Conservation (phyloP, 2,797 vertebrate genomes). For the Gymnothorax javanicus region DNA sequence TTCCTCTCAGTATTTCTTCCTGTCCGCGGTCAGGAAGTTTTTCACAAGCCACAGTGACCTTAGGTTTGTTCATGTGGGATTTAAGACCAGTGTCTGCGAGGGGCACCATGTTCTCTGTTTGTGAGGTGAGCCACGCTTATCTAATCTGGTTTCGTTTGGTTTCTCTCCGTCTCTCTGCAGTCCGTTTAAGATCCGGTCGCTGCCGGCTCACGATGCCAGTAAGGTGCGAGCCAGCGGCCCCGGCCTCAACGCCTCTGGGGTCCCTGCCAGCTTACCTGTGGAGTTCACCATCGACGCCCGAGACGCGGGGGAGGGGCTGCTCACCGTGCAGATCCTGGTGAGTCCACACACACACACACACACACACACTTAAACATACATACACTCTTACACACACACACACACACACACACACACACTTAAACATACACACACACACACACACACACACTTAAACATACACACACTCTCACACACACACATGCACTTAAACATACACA, state of each 20-base stretch:
- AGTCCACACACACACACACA: slow-evolving; percentile 39
- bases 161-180: slow-evolving; percentile 59
- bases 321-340: slow-evolving; percentile 95
- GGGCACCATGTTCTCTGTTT: too few species aligned
- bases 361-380: background rate
- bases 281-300: slow-evolving; percentile 96
- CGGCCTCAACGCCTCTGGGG: slow-evolving; percentile 85
- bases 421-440: background rate
- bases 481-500: background rate
- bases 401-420: background rate
- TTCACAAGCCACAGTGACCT: too few species aligned
- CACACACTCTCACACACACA: background rate
- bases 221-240: slow-evolving; percentile 94
- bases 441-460: background rate
- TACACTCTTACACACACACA: background rate
- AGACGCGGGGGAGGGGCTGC: slow-evolving; percentile 90
- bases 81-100: too few species aligned
- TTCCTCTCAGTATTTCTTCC: too few species aligned
- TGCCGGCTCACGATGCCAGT: slow-evolving; percentile 91
- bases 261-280: slow-evolving; percentile 89
- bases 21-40: too few species aligned
- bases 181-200: slow-evolving; percentile 91
- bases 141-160: too few species aligned
- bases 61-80: too few species aligned
- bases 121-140: too few species aligned